A percentile compares a stretch with the other conserved stretches of the same genome.
Evolutionary conservation across 2,797 vertebrate species (phyloP).

Genomic region (Etheostoma perlongum): DNA sequence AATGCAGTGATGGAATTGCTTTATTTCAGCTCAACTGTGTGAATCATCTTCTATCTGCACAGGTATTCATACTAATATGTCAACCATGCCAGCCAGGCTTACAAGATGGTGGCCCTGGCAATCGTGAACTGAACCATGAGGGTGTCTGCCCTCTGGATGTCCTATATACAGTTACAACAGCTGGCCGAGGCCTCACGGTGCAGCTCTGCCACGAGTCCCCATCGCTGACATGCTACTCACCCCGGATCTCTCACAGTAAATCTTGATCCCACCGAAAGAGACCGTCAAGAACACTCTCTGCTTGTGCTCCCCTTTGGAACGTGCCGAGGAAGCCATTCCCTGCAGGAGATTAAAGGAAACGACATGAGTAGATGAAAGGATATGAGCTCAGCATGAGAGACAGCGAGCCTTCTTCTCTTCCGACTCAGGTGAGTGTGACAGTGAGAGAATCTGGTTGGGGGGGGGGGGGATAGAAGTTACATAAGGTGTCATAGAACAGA

Average conservation of each 20-base stretch:
- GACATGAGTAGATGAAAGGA: conserved; percentile 68
- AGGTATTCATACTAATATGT: conserved; percentile 42
- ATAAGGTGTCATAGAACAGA: conserved; percentile 70
- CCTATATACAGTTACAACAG: conserved; percentile 55
- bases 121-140: conserved; percentile 57
- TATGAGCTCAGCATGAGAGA: conserved; percentile 51
- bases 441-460: conserved; percentile 31
- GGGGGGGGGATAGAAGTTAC: conserved; percentile 72
- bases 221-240: conserved; percentile 86
- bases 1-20: neutral
- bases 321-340: conserved; percentile 95
- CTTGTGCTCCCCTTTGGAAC: conserved; percentile 98
- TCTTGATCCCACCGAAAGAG: conserved; percentile 99
- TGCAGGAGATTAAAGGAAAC: conserved; percentile 78
- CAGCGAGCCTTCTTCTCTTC: conserved; percentile 26
- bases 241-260: conserved; percentile 98
- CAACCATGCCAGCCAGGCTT: conserved; percentile 45
- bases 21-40: conserved; percentile 4
- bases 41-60: neutral
- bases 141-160: conserved; percentile 70
- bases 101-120: conserved; percentile 68
- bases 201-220: conserved; percentile 28
- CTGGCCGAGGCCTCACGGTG: conserved; percentile 55
- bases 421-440: conserved; percentile 69
- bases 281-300: conserved; percentile 97